Conservation (phyloP, 2,113 vertebrate genomes). For the Nycticorax nycticorax region DNA sequence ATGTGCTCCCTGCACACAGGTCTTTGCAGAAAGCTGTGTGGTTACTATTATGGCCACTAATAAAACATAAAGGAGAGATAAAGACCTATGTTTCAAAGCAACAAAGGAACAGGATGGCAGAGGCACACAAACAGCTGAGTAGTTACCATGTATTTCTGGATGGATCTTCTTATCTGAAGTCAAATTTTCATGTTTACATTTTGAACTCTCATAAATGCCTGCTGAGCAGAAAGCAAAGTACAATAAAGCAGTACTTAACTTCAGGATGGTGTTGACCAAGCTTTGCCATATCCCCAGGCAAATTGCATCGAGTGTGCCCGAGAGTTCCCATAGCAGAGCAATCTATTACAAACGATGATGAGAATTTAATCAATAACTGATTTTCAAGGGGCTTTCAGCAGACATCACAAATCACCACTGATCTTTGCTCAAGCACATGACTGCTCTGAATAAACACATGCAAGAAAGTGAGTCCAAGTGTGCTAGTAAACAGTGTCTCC, state of each 20-base stretch:
- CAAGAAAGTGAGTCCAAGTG: neutral
- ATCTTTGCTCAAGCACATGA: slow-evolving; percentile 26
- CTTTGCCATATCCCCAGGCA: neutral
- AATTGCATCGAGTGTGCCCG: accelerated
- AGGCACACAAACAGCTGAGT: neutral
- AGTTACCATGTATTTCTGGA: neutral
- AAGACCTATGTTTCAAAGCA: neutral
- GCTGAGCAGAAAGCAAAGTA: neutral
- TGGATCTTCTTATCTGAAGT: slow-evolving; percentile 7
- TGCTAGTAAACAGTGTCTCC: neutral
- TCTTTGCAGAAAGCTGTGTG: neutral
- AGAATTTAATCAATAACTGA: slow-evolving; percentile 30
- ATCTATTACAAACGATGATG: neutral
- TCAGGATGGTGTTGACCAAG: neutral
- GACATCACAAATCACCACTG: neutral
- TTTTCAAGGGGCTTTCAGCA: neutral
- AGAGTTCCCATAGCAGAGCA: neutral
- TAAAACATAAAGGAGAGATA: slow-evolving; percentile 29
- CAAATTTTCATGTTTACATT: neutral
- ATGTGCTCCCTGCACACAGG: neutral
- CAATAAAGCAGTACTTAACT: neutral
- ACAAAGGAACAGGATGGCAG: neutral
- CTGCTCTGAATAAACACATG: neutral
- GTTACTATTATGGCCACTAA: neutral
- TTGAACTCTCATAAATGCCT: neutral